Conservation (phyloP, 92 coral and sea anemone species). For the Porites divaricata region DNA sequence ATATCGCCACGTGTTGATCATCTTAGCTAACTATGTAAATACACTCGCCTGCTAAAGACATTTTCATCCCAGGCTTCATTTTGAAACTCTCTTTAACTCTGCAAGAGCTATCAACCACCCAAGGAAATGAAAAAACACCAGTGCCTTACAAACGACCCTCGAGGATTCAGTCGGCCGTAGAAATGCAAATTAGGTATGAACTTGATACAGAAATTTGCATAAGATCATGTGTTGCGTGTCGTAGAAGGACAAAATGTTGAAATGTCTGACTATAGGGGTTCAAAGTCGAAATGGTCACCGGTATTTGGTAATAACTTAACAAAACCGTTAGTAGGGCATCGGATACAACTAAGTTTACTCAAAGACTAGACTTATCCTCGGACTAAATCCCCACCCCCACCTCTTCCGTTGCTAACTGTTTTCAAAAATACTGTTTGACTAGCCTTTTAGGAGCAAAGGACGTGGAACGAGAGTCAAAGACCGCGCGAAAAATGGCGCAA, state of each 20-base stretch:
- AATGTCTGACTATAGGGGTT: neutral
- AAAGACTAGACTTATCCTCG: no score
- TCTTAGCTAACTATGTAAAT: neutral
- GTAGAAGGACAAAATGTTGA: neutral
- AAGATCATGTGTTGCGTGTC: conserved; percentile 12
- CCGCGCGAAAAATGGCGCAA: no score
- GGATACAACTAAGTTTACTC: no score
- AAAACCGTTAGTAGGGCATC: no score
- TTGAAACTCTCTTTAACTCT: neutral
- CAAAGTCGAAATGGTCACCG: neutral
- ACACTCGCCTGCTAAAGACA: conserved; percentile 3
- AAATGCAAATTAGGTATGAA: neutral
- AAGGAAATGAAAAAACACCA: neutral
- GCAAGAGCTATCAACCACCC: neutral
- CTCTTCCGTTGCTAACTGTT: no score
- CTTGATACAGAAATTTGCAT: conserved; percentile 3
- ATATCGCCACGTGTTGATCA: neutral
- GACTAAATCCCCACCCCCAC: no score
- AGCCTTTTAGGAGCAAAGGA: no score
- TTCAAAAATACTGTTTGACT: no score
- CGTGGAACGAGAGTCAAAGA: no score
- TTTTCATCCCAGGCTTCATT: conserved; percentile 4
- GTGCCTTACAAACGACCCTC: neutral
- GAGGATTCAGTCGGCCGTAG: neutral
- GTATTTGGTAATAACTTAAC: neutral